Evolutionary conservation across 2,888 invertebrate genomes (phyloP), one percentile per base, ranked within the genome.

Genomic region (Beris chalybata): DNA sequence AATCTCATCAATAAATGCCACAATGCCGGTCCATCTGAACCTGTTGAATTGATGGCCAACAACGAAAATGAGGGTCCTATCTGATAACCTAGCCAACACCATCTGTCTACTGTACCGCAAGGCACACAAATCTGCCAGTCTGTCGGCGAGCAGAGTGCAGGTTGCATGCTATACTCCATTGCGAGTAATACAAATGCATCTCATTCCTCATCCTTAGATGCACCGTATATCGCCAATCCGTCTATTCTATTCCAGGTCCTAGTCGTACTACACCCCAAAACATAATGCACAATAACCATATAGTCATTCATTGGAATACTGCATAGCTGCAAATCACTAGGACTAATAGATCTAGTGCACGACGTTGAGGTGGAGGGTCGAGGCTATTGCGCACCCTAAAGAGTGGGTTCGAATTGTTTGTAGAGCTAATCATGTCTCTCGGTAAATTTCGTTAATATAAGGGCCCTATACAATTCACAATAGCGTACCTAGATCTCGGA

Each of bases 31-130:
- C 59, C 48, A n/a, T 30, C 47, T 32, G 59, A 48, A 59, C 59
- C 59, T 59, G 59, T 59, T 59, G 59, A 59, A 59, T 59, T 59
- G 59, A 59, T 59, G 59, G 59, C 48, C 59, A 44, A 59, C 59
- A 47, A 50, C 59, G 48, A 48, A 59, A 59, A 59, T 59, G 59
- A 50, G 59, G 59, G 59, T 15, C 44, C 32, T 50, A 59, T 59
- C 59, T 59, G 59, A 59, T 59, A 59, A 59, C 59, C 59, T 31
- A 31, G 59, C 59, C 59, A 59, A 59, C 59, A 48, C 59, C 59
- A 59, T 59, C 59, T 59, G 59, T 59, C 59, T 59, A 12, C 3
- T 32, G 50, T 31, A 59, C 59, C 59, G 32, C 59, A 59, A 48
- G 48, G 59, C 59, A 59, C 48, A 59, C 59, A 59, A 59, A 59